A percentile compares a stretch with the other conserved stretches of the same genome.
Conservation (phyloP, 2,888 invertebrate genomes). For the Yponomeuta plumbellus region DNA sequence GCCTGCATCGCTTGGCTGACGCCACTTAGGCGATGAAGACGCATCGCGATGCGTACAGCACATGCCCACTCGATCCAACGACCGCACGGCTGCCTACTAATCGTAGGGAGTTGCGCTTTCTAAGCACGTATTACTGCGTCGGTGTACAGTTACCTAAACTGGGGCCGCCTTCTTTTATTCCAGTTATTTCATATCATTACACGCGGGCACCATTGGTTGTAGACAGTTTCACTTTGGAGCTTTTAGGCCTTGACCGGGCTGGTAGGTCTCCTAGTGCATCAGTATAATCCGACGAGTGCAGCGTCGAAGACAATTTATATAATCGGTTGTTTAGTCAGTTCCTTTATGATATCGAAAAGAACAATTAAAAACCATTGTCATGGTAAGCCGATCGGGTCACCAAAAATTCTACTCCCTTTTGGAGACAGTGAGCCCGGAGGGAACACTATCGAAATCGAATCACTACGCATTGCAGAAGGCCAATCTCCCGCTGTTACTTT, state of each 20-base stretch:
- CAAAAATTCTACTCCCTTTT: no score
- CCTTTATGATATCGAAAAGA: no score
- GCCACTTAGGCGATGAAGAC: no score
- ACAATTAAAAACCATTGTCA: no score
- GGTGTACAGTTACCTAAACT: slow-evolving; percentile 28
- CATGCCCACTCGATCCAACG: neutral
- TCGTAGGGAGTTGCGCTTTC: slow-evolving; percentile 43
- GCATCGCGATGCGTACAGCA: no score
- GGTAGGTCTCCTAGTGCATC: neutral
- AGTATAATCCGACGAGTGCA: slow-evolving; percentile 11
- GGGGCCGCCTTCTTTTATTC: no score
- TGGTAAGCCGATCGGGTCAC: no score
- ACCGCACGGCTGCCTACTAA: slow-evolving; percentile 11
- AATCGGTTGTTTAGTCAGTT: slow-evolving; percentile 9
- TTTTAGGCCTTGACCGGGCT: no score
- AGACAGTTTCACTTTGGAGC: no score
- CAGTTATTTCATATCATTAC: no score
- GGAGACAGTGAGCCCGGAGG: neutral
- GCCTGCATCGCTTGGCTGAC: no score
- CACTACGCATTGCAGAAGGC: neutral
- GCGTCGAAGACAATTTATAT: neutral
- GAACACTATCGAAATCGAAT: slow-evolving; percentile 1
- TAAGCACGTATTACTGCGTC: slow-evolving; percentile 37
- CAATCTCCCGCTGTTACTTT: neutral
- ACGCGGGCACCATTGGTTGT: no score